A percentile compares a stretch with the other conserved stretches of the same genome.
Conservation (phyloP, 2,888 invertebrate genomes). For the Mythimna loreyi region DNA sequence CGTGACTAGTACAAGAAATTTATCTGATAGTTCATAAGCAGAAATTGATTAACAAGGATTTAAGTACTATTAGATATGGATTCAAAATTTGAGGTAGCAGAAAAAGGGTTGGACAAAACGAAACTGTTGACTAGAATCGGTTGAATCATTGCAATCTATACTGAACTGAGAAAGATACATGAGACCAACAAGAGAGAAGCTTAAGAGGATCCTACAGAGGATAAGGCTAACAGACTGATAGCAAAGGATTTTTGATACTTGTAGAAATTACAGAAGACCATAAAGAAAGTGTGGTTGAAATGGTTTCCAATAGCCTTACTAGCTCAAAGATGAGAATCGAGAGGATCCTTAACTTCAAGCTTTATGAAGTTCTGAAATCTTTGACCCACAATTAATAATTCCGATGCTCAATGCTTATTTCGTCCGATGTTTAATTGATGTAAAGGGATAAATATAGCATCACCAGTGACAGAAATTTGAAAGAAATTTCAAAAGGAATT, state of each 20-base stretch:
- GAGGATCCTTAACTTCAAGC: neutral
- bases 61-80: neutral
- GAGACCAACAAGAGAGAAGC: neutral
- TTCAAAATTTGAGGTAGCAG: neutral
- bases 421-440: too few relatives aligned
- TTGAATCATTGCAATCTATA: neutral
- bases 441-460: neutral
- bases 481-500: too few relatives aligned
- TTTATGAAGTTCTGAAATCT: too few relatives aligned
- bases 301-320: neutral
- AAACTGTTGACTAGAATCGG: neutral
- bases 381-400: neutral
- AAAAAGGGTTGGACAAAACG: neutral
- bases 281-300: neutral
- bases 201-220: neutral
- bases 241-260: neutral
- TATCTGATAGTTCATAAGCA: neutral
- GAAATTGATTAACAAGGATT: neutral
- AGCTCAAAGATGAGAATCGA: neutral
- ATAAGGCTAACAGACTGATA: neutral
- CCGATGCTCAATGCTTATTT: neutral
- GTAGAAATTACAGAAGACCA: neutral
- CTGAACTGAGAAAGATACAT: neutral
- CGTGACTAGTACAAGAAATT: neutral
- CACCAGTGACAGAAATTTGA: too few relatives aligned